A percentile compares a stretch with the other conserved stretches of the same genome.
Evolutionary conservation across 30 jellyfish, hydroid and myxozoan genomes (phyloP).

Genomic region (Haliclystus octoradiatus): DNA sequence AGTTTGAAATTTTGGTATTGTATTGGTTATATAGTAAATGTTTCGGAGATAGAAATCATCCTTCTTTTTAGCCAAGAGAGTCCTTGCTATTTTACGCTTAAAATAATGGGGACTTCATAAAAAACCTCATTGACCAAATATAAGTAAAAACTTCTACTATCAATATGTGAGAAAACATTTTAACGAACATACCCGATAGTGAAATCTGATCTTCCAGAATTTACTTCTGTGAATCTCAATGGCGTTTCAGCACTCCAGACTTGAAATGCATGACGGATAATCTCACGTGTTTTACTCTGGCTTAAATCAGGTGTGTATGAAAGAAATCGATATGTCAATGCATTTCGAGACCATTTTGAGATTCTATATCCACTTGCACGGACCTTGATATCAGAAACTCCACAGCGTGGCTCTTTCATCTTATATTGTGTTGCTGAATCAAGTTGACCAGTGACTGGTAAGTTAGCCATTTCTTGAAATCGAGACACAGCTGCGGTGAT

Average conservation of each 20-base stretch:
- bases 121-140: too few relatives aligned
- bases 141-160: too few relatives aligned
- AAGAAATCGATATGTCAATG: slow-evolving; percentile 19
- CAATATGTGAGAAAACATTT: too few relatives aligned
- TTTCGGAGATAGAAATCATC: too few relatives aligned
- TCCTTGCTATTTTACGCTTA: too few relatives aligned
- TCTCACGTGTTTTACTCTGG: slow-evolving; percentile 10
- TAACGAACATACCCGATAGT: slow-evolving; percentile 8
- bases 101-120: too few relatives aligned
- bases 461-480: slow-evolving; percentile 27
- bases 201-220: slow-evolving; percentile 7
- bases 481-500: slow-evolving; percentile 2
- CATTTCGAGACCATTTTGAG: slow-evolving; percentile 9
- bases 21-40: too few relatives aligned
- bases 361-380: slow-evolving; percentile 2
- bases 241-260: slow-evolving; percentile 31
- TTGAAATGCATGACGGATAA: slow-evolving; percentile 13
- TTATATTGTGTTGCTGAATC: slow-evolving; percentile 17
- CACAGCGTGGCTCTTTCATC: slow-evolving; percentile 52
- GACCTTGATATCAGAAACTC: slow-evolving; percentile 18
- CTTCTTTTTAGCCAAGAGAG: too few relatives aligned
- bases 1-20: too few relatives aligned
- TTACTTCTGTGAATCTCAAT: slow-evolving; percentile 13
- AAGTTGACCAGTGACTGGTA: slow-evolving; percentile 22
- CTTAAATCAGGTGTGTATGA: slow-evolving; percentile 28